Evolutionary conservation across 2,888 invertebrate genomes (phyloP), one percentile per base, ranked within the genome.

Genomic region (Chrysolina haemoptera): DNA sequence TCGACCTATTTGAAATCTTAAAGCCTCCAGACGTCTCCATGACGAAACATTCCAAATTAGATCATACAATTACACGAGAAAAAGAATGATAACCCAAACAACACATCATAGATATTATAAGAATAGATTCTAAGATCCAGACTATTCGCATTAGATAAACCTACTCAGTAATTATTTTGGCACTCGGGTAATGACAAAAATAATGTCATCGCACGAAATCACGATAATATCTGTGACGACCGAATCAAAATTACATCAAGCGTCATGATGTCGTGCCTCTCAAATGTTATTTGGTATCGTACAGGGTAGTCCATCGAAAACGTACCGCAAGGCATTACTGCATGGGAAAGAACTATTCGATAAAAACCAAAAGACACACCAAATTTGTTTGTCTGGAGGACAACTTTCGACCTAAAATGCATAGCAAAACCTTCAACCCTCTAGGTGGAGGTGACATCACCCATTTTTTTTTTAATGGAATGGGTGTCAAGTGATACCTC

Each of bases 211-310:
- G 79, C 76, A 78, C 75, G 77, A 79, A 81, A 82, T 81, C 77
- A 78, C 72, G 74, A 80, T 79, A 79, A 82, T 82, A 81, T 79
- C 79, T 82, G 76, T 79, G 78, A 81, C 79, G 79, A 77, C 78
- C 79, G 79, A 80, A 76, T 78, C 77, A 77, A 79, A 80, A 79
- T 78, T 59, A n/a, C 27, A 6, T n/a, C 59, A 1, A 27, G 1
- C 53, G 59, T 35, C 59, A 59, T n/a, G 35, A n/a, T 27, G 59
- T 27, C 14, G 27, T 27, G 59, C 59, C 12, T 59, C 22, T 14
- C 3, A 6, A 2, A 50, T 50, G 50, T 10, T 8, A 18, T 6
- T 50, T 10, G 50, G n/a, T 50, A 18, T 50, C n/a, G 8, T 12
- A 43, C 43, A 1, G 43, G 43, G 43, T 11, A 6, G 27, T 5